Evolutionary conservation across 1,140 invertebrate species (phyloP), one percentile per base, ranked within the genome.

Genomic region (Marisa cornuarietis): DNA sequence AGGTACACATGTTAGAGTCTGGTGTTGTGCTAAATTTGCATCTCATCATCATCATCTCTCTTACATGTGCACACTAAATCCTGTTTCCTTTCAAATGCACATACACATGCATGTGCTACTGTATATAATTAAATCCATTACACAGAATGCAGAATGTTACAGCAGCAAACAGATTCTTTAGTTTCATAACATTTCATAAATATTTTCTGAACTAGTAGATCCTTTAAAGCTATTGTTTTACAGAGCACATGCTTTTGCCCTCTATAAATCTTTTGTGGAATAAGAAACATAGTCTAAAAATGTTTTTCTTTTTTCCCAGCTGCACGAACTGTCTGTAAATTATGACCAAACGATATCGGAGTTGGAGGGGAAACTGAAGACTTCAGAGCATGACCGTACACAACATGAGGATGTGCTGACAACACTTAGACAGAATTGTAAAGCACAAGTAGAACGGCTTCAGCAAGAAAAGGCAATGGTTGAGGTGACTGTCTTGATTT

Each of bases 391-490:
- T 61, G 87, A 90, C 75, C 81, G 81, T 66, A 85, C 76, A 71
- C 83, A 88, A 42, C 86, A 91, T 83, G 85, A 90, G 61, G 81
- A 87, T 61, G 86, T 89, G 3, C 77, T 90, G 42, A 82, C 85
- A 61, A 74, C 85, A 8, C 87, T 87, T 22, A 72, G 85, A 31
- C 82, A 87, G 73, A 88, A 88, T 63, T 86, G 87, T 61, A 88
- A 90, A 82, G 65, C 78, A 6, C 82, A 85, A 26, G 85, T 91
- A 16, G 89, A 90, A 49, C 90, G 85, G 81, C 80, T 91, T 20
- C 88, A 89, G 71, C 87, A 91, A 78, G 90, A 91, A 75, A 91
- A 90, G 78, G 90, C 90, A 16, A 88, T 91, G 86, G 78, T 92
- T 49, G 91, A 92, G 87, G 90, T 91, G 78, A 73, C 81, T 76